Evolutionary conservation across 2,113 vertebrate genomes (phyloP).

Genomic region (Abramis brama): DNA sequence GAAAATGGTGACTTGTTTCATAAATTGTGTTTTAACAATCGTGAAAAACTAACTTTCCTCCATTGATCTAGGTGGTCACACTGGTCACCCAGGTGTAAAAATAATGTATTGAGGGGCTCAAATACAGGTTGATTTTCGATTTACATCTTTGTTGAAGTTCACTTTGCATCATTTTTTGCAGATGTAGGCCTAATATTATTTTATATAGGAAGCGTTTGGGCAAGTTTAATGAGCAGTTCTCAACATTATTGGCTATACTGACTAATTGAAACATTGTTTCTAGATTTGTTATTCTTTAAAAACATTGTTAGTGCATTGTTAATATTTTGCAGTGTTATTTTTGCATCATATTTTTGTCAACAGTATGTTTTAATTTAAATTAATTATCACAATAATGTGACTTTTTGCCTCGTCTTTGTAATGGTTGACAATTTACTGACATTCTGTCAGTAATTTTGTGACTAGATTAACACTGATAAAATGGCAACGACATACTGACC

Average conservation of each 20-base stretch:
- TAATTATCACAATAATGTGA: background rate
- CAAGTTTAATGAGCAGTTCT: background rate
- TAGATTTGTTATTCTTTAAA: background rate
- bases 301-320: background rate
- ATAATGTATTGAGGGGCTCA: background rate
- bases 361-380: background rate
- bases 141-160: background rate
- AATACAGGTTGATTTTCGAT: background rate
- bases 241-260: background rate
- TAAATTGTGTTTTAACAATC: too few species aligned
- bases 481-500: conserved; percentile 73
- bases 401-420: background rate
- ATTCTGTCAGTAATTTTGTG: background rate
- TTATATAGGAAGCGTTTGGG: background rate
- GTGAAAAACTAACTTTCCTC: too few species aligned
- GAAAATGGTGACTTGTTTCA: too few species aligned
- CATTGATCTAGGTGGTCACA: too few species aligned
- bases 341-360: background rate
- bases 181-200: background rate
- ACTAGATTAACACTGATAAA: background rate
- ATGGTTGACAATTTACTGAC: background rate
- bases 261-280: background rate
- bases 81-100: too few species aligned
- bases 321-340: background rate
- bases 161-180: background rate